Percentiles rank a stretch among this genome's conserved stretches.
phyloP scores from a whole-genome alignment of 2,888 invertebrate species.

The Lordiphosa fenestrarum region DNA sequence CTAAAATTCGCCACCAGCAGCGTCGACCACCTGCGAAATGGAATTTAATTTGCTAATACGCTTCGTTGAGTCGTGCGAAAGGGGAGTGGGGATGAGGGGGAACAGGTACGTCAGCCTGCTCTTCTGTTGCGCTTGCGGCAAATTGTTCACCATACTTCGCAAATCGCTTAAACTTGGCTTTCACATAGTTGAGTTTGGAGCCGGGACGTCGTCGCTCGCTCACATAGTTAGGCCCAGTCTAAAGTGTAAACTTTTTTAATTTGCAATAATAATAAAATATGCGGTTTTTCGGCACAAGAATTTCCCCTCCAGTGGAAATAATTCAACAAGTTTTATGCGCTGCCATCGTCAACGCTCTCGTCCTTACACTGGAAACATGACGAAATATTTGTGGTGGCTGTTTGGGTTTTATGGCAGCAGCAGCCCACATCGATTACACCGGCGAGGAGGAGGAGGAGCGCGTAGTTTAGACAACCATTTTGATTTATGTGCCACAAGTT shows the following conservation, averaged over 20 bases:
- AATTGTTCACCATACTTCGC: slow-evolving; percentile 58
- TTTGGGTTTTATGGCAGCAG: slow-evolving; percentile 44
- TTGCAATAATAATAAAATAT: slow-evolving; percentile 72
- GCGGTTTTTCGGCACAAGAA: slow-evolving; percentile 35
- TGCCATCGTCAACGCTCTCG: slow-evolving; percentile 28
- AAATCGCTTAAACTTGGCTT: slow-evolving; percentile 59
- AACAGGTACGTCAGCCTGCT: slow-evolving; percentile 2
- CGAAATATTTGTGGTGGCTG: slow-evolving; percentile 61
- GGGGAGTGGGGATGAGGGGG: background rate
- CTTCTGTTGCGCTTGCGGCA: slow-evolving; percentile 50
- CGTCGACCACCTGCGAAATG: slow-evolving; percentile 39
- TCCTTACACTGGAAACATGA: slow-evolving; percentile 48
- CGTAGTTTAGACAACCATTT: slow-evolving; percentile 44
- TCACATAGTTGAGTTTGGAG: slow-evolving; percentile 52
- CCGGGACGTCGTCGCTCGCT: slow-evolving; percentile 15
- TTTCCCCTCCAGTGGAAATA: slow-evolving; percentile 43
- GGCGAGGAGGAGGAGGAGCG: background rate
- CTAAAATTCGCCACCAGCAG: slow-evolving; percentile 31
- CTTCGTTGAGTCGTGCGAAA: slow-evolving; percentile 23
- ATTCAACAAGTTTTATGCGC: slow-evolving; percentile 71
- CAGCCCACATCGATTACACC: background rate
- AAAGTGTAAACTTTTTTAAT: slow-evolving; percentile 72
- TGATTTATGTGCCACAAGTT: slow-evolving; percentile 54
- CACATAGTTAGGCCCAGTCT: slow-evolving; percentile 69
- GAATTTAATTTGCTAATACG: slow-evolving; percentile 47